Evolutionary conservation across 1,140 invertebrate species (phyloP), one percentile per base, ranked within the genome.

Genomic region (Lethrus apterus): DNA sequence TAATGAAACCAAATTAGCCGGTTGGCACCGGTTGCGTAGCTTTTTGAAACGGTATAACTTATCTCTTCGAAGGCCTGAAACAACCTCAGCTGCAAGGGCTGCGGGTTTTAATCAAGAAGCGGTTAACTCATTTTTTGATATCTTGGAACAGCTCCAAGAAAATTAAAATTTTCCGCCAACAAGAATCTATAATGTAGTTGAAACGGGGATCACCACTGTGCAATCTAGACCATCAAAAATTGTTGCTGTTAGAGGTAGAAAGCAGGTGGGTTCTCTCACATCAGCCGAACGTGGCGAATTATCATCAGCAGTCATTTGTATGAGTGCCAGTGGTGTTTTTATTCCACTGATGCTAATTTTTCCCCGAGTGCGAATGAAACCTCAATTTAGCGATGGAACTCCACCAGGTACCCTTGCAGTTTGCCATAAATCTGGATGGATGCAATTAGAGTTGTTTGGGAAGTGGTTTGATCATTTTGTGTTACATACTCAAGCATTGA

Each of bases 131-230:
- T n/a, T n/a, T n/a, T n/a, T n/a, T n/a, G n/a, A n/a, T n/a, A n/a
- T n/a, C n/a, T 5, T 38, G 15, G 21, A 44, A 24, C 14, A 43
- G 13, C 9, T 44, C 14, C 4, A 33, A 11, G 31, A 33, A 32
- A 50, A 62, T 48, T 36, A 52, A 35, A 38, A 60, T 50, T 50
- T 56, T 20, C 48, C 50, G 32, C 34, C 55, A 13, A 35, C 56
- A 30, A 46, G 47, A 45, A 51, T 62, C 17, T 62, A 53, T 52
- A 62, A 60, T 36, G 50, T 58, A 15, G 48, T 54, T 46, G 51
- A 60, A 38, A 55, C 56, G 11, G 56, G 50, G 11, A 33, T 60
- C 13, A 51, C 50, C 24, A 54, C 50, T 2, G 52, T 55, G 29
- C 56, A 51, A 30, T 44, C 47, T 17, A 44, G 44, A 46, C 8